These are phyloP conservation scores for Volucella inflata DNA, from an alignment of 2,888 invertebrate genomes.

Conservation along the genomic window DNA sequence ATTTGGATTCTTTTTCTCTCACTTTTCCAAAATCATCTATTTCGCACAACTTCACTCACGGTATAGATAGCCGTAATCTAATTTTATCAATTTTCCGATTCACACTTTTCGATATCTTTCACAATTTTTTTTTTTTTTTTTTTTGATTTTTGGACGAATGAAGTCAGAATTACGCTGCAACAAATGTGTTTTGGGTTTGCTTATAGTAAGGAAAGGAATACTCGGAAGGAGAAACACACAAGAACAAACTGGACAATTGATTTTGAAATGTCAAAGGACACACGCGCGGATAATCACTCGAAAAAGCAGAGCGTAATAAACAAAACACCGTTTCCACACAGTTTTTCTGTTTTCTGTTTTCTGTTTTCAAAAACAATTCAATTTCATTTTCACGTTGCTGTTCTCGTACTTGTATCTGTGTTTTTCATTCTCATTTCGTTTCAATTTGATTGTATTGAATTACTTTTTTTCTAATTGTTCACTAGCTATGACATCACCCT, in stretches of 20 bases:
- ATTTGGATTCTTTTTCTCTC: too few relatives aligned
- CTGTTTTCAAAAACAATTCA: constrained; percentile 69
- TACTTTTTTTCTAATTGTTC: constrained; percentile 28
- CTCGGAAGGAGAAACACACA: constrained; percentile 2
- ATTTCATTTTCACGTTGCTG: constrained; percentile 58
- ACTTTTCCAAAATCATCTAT: constrained; percentile 3
- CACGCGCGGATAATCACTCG: constrained; percentile 64
- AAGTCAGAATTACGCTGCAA: constrained; percentile 48
- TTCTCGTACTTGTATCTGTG: constrained; percentile 1
- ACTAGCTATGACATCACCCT: constrained; percentile 72
- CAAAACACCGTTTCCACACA: constrained; percentile 23
- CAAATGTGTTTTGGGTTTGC: constrained; percentile 59
- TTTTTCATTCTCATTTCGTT: constrained; percentile 48
- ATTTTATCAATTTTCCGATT: background rate
- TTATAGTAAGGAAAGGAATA: constrained; percentile 14
- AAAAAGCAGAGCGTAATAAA: constrained; percentile 28
- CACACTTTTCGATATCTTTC: background rate
- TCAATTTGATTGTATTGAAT: constrained; percentile 14
- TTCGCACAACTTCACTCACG: background rate
- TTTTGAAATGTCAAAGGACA: constrained; percentile 73
- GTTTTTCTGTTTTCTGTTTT: constrained; percentile 41
- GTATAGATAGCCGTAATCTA: background rate
- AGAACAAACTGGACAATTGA: constrained; percentile 58
- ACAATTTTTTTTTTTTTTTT: background rate
- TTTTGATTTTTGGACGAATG: constrained; percentile 20